Evolutionary conservation across 2,888 invertebrate species (phyloP).

Genomic region (Metalampra italica): DNA sequence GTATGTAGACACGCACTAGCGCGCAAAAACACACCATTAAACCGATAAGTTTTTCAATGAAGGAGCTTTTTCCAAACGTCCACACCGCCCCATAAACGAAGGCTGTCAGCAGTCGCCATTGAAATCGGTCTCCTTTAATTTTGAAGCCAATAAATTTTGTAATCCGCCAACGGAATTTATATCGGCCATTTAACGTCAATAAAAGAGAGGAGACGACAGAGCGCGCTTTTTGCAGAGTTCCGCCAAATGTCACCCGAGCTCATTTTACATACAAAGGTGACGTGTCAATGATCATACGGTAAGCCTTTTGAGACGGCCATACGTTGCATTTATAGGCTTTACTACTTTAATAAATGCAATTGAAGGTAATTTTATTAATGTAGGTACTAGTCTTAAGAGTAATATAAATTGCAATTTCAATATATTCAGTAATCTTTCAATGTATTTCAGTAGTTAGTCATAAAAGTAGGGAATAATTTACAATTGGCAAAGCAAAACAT

Average conservation of each 20-base stretch:
- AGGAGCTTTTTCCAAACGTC: conserved; percentile 38
- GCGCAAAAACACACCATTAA: conserved; percentile 43
- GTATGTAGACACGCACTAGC: not conserved
- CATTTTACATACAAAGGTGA: conserved; percentile 72
- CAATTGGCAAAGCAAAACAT: too few species aligned
- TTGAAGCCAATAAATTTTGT: conserved; percentile 75
- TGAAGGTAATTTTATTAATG: not conserved
- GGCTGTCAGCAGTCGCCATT: conserved; percentile 67
- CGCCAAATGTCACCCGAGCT: conserved; percentile 46
- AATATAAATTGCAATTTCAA: too few species aligned
- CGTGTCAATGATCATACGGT: conserved; percentile 51
- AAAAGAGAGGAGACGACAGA: conserved; percentile 43
- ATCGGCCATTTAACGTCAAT: conserved; percentile 75
- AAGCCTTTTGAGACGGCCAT: conserved; percentile 3
- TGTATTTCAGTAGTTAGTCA: too few species aligned
- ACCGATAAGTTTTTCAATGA: conserved; percentile 54
- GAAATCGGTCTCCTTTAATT: conserved; percentile 77
- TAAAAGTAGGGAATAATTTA: too few species aligned
- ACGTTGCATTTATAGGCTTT: not conserved
- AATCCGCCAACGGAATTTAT: conserved; percentile 75
- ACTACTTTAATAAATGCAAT: not conserved
- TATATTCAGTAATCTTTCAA: too few species aligned
- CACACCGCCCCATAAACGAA: conserved; percentile 57
- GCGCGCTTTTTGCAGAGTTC: conserved; percentile 45
- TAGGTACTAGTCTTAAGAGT: too few species aligned